Conservation (phyloP, 1,140 invertebrate species). For the Drosophila melanogaster region DNA sequence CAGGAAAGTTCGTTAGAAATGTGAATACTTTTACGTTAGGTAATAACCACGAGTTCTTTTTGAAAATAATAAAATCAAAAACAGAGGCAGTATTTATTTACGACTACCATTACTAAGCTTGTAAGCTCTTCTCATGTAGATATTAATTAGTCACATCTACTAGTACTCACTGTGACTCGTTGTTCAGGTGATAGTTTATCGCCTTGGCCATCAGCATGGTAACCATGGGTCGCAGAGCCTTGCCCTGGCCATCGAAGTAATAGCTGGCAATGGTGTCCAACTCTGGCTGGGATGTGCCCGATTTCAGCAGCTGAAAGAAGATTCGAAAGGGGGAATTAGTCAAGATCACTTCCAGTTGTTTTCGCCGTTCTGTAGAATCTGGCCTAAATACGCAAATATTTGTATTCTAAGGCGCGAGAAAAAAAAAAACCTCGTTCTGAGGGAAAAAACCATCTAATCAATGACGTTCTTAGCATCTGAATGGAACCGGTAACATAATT, state of each 20-base stretch:
- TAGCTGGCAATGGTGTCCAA: constrained; percentile 95
- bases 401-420: constrained; percentile 1
- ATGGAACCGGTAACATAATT: no score
- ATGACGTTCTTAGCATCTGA: constrained; percentile 8
- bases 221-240: constrained; percentile 96
- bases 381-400: constrained; percentile 40
- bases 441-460: constrained; percentile 36
- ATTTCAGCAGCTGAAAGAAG: constrained; percentile 88
- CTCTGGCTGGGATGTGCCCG: constrained; percentile 91
- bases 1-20: background rate
- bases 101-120: background rate
- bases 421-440: constrained; percentile 7
- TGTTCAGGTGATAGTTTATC: constrained; percentile 94
- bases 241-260: constrained; percentile 98
- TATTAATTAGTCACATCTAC: background rate
- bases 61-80: background rate
- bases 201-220: constrained; percentile 95
- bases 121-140: background rate
- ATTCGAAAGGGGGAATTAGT: background rate
- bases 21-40: background rate
- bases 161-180: constrained; percentile 90
- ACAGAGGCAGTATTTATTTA: background rate
- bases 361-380: background rate
- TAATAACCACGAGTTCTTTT: background rate
- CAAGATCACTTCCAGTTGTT: background rate